These are phyloP conservation scores for Luehdorfia chinensis DNA, from an alignment of 1,140 invertebrate genomes.

Conservation along the genomic window DNA sequence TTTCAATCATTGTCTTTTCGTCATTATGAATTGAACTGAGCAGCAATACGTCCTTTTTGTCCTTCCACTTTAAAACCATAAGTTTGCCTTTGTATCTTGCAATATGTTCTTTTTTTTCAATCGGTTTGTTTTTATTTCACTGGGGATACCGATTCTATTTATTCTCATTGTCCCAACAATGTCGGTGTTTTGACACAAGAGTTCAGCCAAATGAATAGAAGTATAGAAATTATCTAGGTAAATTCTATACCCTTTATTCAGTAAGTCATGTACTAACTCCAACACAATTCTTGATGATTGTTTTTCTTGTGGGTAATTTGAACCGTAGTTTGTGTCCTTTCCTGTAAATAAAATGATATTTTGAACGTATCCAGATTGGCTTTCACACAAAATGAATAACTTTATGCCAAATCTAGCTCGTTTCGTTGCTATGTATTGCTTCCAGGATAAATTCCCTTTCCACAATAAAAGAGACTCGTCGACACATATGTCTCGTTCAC, in stretches of 20 bases:
- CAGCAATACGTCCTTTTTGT: conserved; percentile 7
- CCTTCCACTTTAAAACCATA: conserved; percentile 9
- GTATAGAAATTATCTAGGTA: conserved; percentile 10
- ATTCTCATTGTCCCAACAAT: conserved; percentile 6
- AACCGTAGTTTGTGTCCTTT: neutral
- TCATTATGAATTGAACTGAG: conserved; percentile 7
- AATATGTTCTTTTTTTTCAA: neutral
- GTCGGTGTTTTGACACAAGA: conserved; percentile 5
- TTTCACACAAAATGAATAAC: neutral
- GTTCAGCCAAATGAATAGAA: conserved; percentile 2
- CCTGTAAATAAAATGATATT: neutral
- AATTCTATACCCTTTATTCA: conserved; percentile 1
- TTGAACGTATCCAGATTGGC: neutral
- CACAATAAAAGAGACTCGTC: neutral
- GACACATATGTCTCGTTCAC: conserved; percentile 2
- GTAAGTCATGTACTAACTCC: neutral
- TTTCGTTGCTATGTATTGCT: neutral
- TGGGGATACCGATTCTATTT: conserved; percentile 2
- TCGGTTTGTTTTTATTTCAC: conserved; percentile 8
- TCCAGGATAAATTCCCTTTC: neutral
- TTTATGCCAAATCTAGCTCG: neutral
- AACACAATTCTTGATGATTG: neutral
- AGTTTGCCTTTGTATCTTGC: conserved; percentile 7
- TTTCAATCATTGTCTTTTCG: conserved; percentile 8
- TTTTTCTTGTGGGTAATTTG: neutral